Evolutionary conservation across 1,140 invertebrate genomes (phyloP).

Genomic region (Drosophila baimaii): DNA sequence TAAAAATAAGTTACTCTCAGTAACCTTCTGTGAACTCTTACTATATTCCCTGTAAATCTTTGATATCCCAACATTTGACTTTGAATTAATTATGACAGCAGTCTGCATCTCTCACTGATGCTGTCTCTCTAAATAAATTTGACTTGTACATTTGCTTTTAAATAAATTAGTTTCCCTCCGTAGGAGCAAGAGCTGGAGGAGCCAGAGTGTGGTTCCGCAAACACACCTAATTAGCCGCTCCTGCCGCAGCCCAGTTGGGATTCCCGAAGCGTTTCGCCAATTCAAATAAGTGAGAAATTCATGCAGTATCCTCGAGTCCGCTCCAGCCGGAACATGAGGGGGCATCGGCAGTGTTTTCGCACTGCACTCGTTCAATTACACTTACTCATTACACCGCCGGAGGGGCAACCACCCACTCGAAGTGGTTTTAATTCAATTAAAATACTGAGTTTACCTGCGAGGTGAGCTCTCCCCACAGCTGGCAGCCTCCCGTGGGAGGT

Average conservation of each 20-base stretch:
- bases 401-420: conserved; percentile 8
- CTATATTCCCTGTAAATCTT: background rate
- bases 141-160: conserved; percentile 42
- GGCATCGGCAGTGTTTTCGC: conserved; percentile 3
- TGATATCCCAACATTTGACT: background rate
- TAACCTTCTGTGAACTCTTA: too few species aligned
- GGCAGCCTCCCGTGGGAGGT: background rate
- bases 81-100: background rate
- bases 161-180: conserved; percentile 40
- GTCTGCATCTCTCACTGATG: background rate
- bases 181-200: too few species aligned
- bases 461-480: background rate
- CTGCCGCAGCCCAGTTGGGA: background rate
- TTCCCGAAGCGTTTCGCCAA: background rate
- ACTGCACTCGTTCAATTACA: conserved; percentile 6
- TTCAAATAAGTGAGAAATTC: background rate
- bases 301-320: conserved; percentile 14
- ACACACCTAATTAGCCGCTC: conserved; percentile 48
- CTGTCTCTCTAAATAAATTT: conserved; percentile 9
- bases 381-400: conserved; percentile 5
- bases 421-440: conserved; percentile 55
- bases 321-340: background rate
- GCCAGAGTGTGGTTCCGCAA: conserved; percentile 2
- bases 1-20: background rate
- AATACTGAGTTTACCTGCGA: conserved; percentile 2